These are phyloP conservation scores for Dryobota labecula DNA, from an alignment of 2,888 invertebrate genomes.

Conservation along the genomic window DNA sequence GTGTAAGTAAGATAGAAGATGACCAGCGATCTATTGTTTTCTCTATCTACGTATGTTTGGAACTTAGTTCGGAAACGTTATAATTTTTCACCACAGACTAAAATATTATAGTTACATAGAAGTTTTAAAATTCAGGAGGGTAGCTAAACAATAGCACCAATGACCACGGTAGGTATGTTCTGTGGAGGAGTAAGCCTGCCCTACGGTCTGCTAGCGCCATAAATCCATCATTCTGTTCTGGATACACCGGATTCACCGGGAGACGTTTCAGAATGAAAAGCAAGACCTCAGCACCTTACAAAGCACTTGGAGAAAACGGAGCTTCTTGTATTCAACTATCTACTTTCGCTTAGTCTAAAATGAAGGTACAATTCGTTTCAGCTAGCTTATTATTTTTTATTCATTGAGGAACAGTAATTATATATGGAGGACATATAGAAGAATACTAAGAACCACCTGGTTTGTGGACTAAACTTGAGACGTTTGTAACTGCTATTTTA, in stretches of 20 bases:
- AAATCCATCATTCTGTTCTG: no score
- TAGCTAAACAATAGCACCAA: neutral
- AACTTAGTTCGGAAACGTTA: neutral
- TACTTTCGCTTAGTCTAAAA: neutral
- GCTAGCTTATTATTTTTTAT: conserved; percentile 5
- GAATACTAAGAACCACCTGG: neutral
- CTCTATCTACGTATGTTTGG: no score
- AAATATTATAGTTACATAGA: neutral
- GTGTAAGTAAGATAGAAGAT: no score
- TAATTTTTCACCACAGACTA: neutral
- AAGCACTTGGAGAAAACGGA: neutral
- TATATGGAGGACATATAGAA: neutral
- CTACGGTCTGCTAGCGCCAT: no score
- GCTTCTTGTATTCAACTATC: neutral
- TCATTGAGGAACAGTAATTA: neutral
- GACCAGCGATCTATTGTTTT: no score
- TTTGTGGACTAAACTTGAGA: neutral
- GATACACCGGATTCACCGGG: neutral
- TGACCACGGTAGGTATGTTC: no score
- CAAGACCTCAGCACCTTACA: neutral
- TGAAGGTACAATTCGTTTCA: conserved; percentile 4
- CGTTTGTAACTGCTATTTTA: conserved; percentile 34
- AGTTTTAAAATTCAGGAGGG: neutral
- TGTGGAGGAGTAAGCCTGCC: no score
- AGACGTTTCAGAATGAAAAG: neutral